These are phyloP conservation scores for Crioceris asparagi DNA, from an alignment of 2,888 invertebrate genomes.

Conservation along the genomic window DNA sequence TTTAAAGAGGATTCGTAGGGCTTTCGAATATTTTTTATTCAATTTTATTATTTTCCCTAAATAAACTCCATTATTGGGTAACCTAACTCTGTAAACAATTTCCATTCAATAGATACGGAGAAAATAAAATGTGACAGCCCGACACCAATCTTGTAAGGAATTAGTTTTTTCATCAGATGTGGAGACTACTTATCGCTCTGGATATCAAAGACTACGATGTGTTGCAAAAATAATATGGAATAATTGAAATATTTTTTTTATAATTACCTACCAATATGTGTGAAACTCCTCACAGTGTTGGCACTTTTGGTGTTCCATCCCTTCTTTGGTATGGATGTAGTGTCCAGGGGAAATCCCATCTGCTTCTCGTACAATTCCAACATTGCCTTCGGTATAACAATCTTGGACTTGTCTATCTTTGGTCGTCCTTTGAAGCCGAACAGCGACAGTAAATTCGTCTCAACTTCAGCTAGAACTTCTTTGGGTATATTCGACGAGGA, in stretches of 20 bases:
- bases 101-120: too few species aligned
- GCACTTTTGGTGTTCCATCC: constrained; percentile 63
- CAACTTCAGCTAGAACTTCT: constrained; percentile 40
- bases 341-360: constrained; percentile 51
- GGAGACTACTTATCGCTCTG: too few species aligned
- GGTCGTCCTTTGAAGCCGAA: constrained; percentile 50
- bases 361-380: constrained; percentile 65
- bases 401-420: constrained; percentile 37
- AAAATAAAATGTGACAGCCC: too few species aligned
- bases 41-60: too few species aligned
- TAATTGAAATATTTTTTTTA: not conserved
- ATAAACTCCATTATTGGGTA: too few species aligned
- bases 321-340: constrained; percentile 53
- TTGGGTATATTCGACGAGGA: constrained; percentile 27
- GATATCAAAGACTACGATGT: too few species aligned
- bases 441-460: constrained; percentile 50
- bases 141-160: too few species aligned
- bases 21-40: too few species aligned
- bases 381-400: constrained; percentile 68
- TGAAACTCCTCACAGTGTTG: constrained; percentile 77
- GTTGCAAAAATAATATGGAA: not conserved
- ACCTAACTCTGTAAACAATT: too few species aligned
- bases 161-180: too few species aligned
- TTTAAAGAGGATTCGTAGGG: too few species aligned
- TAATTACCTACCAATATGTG: constrained; percentile 57